These are phyloP conservation scores for Nephrocerus scutellatus DNA, from an alignment of 2,888 invertebrate species.

Conservation along the genomic window DNA sequence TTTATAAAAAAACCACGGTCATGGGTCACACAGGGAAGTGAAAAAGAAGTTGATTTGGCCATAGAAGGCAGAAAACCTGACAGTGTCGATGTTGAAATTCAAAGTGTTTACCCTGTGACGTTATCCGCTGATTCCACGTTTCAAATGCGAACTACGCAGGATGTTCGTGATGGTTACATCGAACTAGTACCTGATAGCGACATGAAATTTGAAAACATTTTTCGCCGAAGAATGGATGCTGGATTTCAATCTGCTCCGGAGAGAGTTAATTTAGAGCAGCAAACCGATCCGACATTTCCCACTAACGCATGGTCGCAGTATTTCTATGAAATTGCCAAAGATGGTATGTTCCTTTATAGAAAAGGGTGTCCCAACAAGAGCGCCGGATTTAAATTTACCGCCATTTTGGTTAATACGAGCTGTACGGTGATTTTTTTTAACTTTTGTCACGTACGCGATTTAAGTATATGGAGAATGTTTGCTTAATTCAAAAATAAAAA, in stretches of 20 bases:
- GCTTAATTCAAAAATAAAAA: no score
- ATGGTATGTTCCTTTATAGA: conserved; percentile 23
- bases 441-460: no score
- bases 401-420: no score
- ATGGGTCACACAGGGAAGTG: conserved; percentile 62
- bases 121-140: conserved; percentile 49
- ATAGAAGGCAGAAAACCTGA: conserved; percentile 51
- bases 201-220: conserved; percentile 52
- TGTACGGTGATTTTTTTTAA: no score
- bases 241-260: conserved; percentile 55
- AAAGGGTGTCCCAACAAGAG: no score
- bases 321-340: conserved; percentile 47
- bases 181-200: conserved; percentile 55
- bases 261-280: conserved; percentile 51
- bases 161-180: conserved; percentile 61
- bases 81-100: conserved; percentile 61
- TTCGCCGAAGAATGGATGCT: conserved; percentile 53
- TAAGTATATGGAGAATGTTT: no score
- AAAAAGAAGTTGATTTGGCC: conserved; percentile 54
- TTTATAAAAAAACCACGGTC: conserved; percentile 52
- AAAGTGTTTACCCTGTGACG: conserved; percentile 54
- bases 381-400: no score
- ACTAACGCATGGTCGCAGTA: conserved; percentile 66
- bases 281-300: conserved; percentile 62
- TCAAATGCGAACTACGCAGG: conserved; percentile 51